A percentile compares a stretch with the other conserved stretches of the same genome.
Conservation (phyloP, 2,797 vertebrate genomes). For the Mus caroli region DNA sequence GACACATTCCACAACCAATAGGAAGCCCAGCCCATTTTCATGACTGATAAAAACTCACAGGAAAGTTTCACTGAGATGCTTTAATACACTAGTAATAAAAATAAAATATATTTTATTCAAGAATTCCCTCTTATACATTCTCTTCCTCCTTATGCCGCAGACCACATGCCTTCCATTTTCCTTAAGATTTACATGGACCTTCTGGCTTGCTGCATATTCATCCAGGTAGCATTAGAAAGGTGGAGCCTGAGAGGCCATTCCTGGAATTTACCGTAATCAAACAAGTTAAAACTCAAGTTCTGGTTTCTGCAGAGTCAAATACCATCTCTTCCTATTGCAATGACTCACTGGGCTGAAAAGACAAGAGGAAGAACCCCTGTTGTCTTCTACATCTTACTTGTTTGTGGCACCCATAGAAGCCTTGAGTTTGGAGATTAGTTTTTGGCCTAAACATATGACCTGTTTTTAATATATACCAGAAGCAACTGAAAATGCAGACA, state of each 20-base stretch:
- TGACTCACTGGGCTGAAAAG: neutral
- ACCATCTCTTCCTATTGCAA: neutral
- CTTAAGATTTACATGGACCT: neutral
- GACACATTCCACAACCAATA: neutral
- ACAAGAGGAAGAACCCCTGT: neutral
- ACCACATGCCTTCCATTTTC: neutral
- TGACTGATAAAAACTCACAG: constrained; percentile 13
- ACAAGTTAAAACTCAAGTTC: neutral
- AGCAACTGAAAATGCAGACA: neutral
- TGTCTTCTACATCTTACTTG: neutral
- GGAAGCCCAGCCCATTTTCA: neutral
- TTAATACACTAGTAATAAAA: constrained; percentile 23
- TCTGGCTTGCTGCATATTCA: neutral
- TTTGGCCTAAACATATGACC: constrained; percentile 12
- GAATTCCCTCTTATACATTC: neutral
- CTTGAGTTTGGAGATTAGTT: neutral
- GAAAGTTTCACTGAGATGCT: constrained; percentile 37
- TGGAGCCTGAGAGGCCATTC: neutral
- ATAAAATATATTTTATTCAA: neutral
- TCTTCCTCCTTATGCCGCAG: neutral
- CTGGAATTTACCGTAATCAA: constrained; percentile 5
- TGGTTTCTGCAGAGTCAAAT: neutral
- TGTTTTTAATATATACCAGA: neutral
- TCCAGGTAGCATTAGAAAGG: neutral
- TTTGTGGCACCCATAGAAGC: neutral